phyloP scores from a whole-genome alignment of 2,113 vertebrate species.

The Pterocles orientalis region DNA sequence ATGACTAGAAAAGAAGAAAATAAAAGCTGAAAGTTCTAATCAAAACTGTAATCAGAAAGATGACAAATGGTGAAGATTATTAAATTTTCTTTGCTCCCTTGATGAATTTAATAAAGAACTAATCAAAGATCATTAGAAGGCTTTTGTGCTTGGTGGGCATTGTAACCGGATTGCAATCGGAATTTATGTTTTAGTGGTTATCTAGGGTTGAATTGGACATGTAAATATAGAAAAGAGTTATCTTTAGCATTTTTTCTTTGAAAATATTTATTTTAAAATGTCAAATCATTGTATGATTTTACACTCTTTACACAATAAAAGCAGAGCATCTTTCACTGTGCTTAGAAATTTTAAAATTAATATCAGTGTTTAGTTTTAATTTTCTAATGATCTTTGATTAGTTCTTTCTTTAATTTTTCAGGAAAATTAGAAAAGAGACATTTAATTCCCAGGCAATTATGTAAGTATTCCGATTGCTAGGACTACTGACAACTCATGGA shows the following conservation, averaged over 20 bases:
- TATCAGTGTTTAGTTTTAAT: constrained; percentile 69
- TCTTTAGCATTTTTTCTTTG: constrained; percentile 61
- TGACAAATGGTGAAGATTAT: constrained; percentile 91
- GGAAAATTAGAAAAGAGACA: constrained; percentile 79
- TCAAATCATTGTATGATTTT: constrained; percentile 61
- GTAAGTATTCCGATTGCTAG: constrained; percentile 52
- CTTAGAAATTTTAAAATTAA: constrained; percentile 69
- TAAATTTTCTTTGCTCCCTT: constrained; percentile 94
- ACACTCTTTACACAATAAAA: constrained; percentile 45
- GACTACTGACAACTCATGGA: constrained; percentile 52
- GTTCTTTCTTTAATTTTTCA: constrained; percentile 89
- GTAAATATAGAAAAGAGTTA: constrained; percentile 74
- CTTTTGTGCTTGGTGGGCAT: constrained; percentile 82
- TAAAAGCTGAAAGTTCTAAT: constrained; percentile 87
- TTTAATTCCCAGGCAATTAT: constrained; percentile 61
- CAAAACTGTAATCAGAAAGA: constrained; percentile 96
- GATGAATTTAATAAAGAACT: constrained; percentile 99
- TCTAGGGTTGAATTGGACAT: constrained; percentile 59
- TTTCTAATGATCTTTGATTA: constrained; percentile 94
- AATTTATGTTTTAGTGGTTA: constrained; percentile 77
- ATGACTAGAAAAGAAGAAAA: constrained; percentile 76
- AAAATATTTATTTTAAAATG: constrained; percentile 75
- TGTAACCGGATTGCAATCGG: constrained; percentile 80
- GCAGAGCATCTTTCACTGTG: constrained; percentile 55
- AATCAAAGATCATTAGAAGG: constrained; percentile 99